Base-by-base conservation (phyloP, 2,888 invertebrate species). In the Chloromyia formosa region DNA sequence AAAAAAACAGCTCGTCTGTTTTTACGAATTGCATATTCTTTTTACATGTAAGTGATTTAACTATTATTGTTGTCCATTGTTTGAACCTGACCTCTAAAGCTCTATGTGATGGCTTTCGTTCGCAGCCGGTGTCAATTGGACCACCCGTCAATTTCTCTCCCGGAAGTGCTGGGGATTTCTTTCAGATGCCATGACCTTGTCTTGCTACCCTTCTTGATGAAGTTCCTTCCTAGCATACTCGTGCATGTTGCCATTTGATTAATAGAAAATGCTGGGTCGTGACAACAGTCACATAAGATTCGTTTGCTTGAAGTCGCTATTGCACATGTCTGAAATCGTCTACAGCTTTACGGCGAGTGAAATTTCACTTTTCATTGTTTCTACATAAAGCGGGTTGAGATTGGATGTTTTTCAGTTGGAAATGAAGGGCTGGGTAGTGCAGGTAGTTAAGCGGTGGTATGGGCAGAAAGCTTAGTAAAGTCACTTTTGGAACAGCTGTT, bases 301-400 rank as follows among this genome's bases (percentile, higher is more conserved):
- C 45, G 42, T 22, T 45, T 2, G 12, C 40, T 40, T 42, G 9
- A 14, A 20, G 22, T 12, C 12, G 12, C 49, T 12, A n/a, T 35
- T 14, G 49, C 23, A 23, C 35, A 61, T 61, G 61, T 27, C 23
- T 27, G 14, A 27, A 27, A 20, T 66, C 2, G 27, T 35, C 27
- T 35, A 35, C 23, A 56, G 22, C 56, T n/a, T n/a, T 49, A 27
- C 66, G 45, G 22, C 42, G 16, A 56, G 22, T 66, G 14, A 49
- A 49, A 66, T 66, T 66, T 66, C 66, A 66, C 49, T 66, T 66
- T 66, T 66, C 49, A 66, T 66, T 49, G 23, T 66, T 66, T 35
- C 20, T 49, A 66, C 12, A 35, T 66, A 49, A 66, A 22, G 14
- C 3, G 62, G 42, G 45, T 45, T 66, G 66, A 22, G 22, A 40